Evolutionary conservation across 1,140 invertebrate genomes (phyloP).

Genomic region (Subanguina moxae): DNA sequence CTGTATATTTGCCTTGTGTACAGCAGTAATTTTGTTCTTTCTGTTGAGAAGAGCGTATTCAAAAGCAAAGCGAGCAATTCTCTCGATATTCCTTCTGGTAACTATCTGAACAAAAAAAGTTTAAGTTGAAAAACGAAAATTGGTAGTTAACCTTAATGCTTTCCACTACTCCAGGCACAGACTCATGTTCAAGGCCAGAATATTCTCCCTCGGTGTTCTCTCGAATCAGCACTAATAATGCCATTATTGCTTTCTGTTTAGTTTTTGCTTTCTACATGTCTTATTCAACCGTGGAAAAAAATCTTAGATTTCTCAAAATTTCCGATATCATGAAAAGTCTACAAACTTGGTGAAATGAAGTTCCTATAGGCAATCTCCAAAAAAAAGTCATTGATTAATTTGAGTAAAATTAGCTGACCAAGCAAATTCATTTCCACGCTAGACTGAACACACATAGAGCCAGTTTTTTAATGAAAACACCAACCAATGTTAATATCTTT

Average conservation of each 20-base stretch:
- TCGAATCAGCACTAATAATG: conserved; percentile 60
- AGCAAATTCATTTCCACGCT: too few species aligned
- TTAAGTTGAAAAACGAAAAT: neutral
- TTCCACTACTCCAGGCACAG: conserved; percentile 86
- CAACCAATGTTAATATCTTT: conserved; percentile 77
- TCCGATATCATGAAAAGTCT: too few species aligned
- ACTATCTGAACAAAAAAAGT: conserved; percentile 67
- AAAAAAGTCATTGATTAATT: neutral
- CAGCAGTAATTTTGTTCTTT: conserved; percentile 86
- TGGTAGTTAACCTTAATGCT: conserved; percentile 73
- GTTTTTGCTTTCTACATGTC: too few species aligned
- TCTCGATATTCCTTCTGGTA: conserved; percentile 82
- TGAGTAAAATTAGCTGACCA: too few species aligned
- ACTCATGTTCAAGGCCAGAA: conserved; percentile 94
- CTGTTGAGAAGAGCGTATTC: conserved; percentile 83
- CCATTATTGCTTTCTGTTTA: too few species aligned
- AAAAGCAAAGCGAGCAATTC: conserved; percentile 90
- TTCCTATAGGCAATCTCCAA: too few species aligned
- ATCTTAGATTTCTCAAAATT: too few species aligned
- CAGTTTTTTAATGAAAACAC: too few species aligned
- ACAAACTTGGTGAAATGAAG: too few species aligned
- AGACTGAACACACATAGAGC: too few species aligned
- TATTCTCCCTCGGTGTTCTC: conserved; percentile 75
- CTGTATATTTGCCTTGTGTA: conserved; percentile 95
- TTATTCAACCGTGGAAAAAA: too few species aligned